phyloP scores from a whole-genome alignment of 1,140 invertebrate genomes.

The Halyomorpha halys region DNA sequence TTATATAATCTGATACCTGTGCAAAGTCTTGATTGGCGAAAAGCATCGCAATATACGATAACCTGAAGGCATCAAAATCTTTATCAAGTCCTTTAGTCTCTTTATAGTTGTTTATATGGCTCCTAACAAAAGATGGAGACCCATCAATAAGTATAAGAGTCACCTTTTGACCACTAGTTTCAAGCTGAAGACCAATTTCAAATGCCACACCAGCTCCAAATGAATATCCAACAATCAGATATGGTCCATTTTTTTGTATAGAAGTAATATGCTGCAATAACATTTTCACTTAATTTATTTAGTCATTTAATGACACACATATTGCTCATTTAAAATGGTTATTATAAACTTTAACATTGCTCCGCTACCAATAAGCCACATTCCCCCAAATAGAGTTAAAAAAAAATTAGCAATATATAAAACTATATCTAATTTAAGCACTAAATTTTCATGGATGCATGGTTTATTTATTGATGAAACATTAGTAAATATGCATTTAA shows the following conservation, averaged over 20 bases:
- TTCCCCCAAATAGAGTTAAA: too few relatives aligned
- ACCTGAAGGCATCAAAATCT: conserved; percentile 56
- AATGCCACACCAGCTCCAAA: conserved; percentile 86
- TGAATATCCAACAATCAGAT: conserved; percentile 83
- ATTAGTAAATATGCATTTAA: too few relatives aligned
- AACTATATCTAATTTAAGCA: too few relatives aligned
- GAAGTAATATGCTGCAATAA: conserved; percentile 51
- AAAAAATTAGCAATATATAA: too few relatives aligned
- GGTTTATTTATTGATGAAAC: too few relatives aligned
- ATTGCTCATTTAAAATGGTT: too few relatives aligned
- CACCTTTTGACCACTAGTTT: conserved; percentile 50
- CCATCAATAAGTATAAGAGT: conserved; percentile 78
- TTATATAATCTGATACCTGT: conserved; percentile 42
- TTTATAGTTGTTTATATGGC: conserved; percentile 9
- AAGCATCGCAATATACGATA: conserved; percentile 64
- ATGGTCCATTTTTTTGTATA: conserved; percentile 70
- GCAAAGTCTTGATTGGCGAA: conserved; percentile 62
- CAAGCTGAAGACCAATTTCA: conserved; percentile 81
- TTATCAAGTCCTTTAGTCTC: conserved; percentile 37
- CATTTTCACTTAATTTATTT: too few relatives aligned
- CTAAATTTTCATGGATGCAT: too few relatives aligned
- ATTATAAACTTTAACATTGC: too few relatives aligned
- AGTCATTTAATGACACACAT: too few relatives aligned
- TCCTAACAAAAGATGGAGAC: conserved; percentile 46
- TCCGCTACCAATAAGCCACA: too few relatives aligned